Base-by-base conservation (phyloP, 1,140 invertebrate species). In the Ceratina japonica region DNA sequence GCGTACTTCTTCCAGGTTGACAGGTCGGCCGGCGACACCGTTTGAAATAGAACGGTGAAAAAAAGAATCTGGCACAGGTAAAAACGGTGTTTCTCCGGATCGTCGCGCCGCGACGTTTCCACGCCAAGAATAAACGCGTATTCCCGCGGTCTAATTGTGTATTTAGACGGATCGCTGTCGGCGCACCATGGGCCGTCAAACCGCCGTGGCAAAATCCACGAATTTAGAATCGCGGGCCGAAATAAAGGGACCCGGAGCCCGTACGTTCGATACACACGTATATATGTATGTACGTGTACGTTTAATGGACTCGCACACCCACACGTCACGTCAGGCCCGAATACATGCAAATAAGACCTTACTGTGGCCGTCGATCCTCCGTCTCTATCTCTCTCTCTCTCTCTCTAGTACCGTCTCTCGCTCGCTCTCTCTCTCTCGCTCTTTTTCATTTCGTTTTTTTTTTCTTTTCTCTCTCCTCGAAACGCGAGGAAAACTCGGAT, bases 271-370 rank as follows among this genome's bases (percentile, higher is more conserved):
- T 52, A 78, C 27, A 72, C 52, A 62, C n/a, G n/a, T n/a, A n/a
- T n/a, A n/a, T n/a, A n/a, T n/a, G n/a, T n/a, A n/a, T 56, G 12
- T 62, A 16, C 12, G n/a, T 51, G 54, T 18, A 61, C 52, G 69
- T 68, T 69, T 52, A 64, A 75, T 69, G 63, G 77, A 75, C 59
- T 62, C 24, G 74, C 65, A 80, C 81, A 83, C 75, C 64, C 81
- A 81, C 79, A 79, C 71, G 70, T 77, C 27, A 78, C 62, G 63
- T 56, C 66, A 58, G 52, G 10, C 72, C 27, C 61, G 24, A 82
- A 75, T 54, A 82, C 73, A 80, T 79, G 76, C 75, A 83, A 76
- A 83, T 65, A 81, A 78, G 79, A 79, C 79, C 75, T 79, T 77
- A 79, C 72, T 75, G n/a, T 68, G 75, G 20, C 68, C 62, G 62